Base-by-base conservation (phyloP, 92 coral and sea anemone genomes). In the Actinostola sp. region DNA sequence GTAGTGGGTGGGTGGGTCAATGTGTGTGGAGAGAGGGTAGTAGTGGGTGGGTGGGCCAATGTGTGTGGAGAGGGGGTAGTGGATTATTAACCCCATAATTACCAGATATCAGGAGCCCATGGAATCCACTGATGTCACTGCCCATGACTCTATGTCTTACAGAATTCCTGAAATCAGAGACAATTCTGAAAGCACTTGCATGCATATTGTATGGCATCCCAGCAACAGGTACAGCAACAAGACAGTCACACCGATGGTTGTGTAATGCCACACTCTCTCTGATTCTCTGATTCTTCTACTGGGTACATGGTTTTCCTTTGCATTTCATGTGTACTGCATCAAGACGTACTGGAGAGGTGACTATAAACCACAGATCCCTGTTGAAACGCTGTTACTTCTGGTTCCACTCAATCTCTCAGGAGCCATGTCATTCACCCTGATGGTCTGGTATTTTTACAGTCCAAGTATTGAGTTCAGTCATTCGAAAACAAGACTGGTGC, bases 311-410 rank as follows among this genome's bases (percentile, higher is more conserved):
- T 48, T 58, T 36, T 74, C 92, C 55, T 81, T 76, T 62, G 41
- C 84, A 24, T 70, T 76, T 45, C 84, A 82, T 44, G 63, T 86
- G 84, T 61, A 72, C 81, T 62, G 82, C 17, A 67, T 71, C 8
- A 71, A 86, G 2, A 64, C 74, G 28, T 77, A 71, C 66, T 86
- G 88, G 92, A 63, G 82, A 41, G 55, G 78, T n/a, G 63, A 76
- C 25, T 45, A 34, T 33, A 42, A 69, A 63, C 88, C 83, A 26
- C 63, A 61, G 24, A 83, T 78, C 31, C 92, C 88, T 54, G 21
- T 71, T 20, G 91, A 82, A 72, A 76, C 88, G 21, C 55, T 86
- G 17, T 36, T 86, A 51, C 77, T 86, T 39, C 60, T 76, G 17
- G 45, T 81, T 30, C 64, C 86, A 3, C 53, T 82, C 49, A 83